Evolutionary conservation across 1,140 invertebrate species (phyloP), one percentile per base, ranked within the genome.

Genomic region (Micrasema minimum): DNA sequence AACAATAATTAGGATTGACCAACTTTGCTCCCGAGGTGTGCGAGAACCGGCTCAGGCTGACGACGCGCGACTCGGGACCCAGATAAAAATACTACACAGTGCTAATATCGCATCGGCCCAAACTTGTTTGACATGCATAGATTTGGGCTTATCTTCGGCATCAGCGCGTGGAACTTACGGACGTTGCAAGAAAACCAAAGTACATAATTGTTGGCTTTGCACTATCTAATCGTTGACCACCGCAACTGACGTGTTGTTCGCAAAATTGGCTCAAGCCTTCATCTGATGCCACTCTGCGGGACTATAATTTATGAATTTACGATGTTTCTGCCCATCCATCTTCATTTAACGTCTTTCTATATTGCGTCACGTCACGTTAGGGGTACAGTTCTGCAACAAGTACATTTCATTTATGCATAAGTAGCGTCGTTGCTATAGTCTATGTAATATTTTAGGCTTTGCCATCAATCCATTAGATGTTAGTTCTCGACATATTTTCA

Each of bases 81-180:
- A 69, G 66, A 69, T 72, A 72, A 55, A 64, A 31, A 71, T 65
- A 53, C 41, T 48, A 64, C 45, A 71, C 71, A 53, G 55, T 59
- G 51, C 65, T 53, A 53, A 72, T 72, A 72, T 69, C 51, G 41
- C 68, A 72, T 69, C 51, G 41, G 23, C 65, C 37, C 70, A 14
- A 55, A 69, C 61, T 62, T 45, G 59, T 61, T 72, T 72, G 50
- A 51, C 57, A 48, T 41, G 18, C 53, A 35, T 50, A 45, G 62
- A 72, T 68, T 55, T 0, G 22, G 35, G 11, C 35, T 69, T 61
- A 46, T 50, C 55, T 69, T 14, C 53, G 66, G 6, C 55, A 59
- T 59, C 43, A 20, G 35, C 41, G 22, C 55, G 37, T 22, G 35
- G 18, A 35, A 22, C 55, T 16, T 14, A 10, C 55, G 18, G 55